These are phyloP conservation scores for Teleogryllus oceanicus DNA, from an alignment of 2,888 invertebrate species.

Conservation along the genomic window DNA sequence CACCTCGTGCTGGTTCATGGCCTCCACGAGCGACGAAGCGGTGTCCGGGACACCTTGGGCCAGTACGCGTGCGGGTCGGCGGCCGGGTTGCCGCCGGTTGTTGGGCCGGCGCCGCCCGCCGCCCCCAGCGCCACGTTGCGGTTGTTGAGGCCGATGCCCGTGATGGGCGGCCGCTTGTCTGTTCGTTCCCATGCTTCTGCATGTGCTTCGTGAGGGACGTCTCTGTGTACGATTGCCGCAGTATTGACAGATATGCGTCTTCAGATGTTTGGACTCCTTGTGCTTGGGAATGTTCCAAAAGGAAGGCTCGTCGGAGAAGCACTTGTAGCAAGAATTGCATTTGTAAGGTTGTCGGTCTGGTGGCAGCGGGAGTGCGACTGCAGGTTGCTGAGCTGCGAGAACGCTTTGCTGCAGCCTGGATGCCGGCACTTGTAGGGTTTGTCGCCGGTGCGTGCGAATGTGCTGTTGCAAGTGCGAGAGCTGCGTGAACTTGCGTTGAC, in stretches of 20 bases:
- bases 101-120: conserved; percentile 31
- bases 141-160: conserved; percentile 55
- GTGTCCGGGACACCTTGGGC: conserved; percentile 85
- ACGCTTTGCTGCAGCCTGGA: conserved; percentile 97
- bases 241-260: conserved; percentile 98
- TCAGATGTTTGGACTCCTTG: conserved; percentile 97
- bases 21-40: conserved; percentile 52
- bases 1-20: conserved; percentile 42
- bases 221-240: conserved; percentile 99
- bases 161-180: conserved; percentile 80
- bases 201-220: conserved; percentile 99
- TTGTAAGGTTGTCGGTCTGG: conserved; percentile 99
- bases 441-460: conserved; percentile 98
- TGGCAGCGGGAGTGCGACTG: conserved; percentile 99
- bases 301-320: conserved; percentile 96
- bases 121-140: conserved; percentile 43
- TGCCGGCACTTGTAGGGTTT: conserved; percentile 98
- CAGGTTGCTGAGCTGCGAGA: conserved; percentile 97
- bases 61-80: conserved; percentile 67
- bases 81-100: conserved; percentile 45
- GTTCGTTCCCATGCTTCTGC: conserved; percentile 95
- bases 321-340: conserved; percentile 99
- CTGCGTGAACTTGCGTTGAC: conserved; percentile 98
- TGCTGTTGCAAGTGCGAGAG: conserved; percentile 99
- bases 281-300: conserved; percentile 99